Conservation (phyloP, 1,140 invertebrate genomes). For the Plutomurus gul region DNA sequence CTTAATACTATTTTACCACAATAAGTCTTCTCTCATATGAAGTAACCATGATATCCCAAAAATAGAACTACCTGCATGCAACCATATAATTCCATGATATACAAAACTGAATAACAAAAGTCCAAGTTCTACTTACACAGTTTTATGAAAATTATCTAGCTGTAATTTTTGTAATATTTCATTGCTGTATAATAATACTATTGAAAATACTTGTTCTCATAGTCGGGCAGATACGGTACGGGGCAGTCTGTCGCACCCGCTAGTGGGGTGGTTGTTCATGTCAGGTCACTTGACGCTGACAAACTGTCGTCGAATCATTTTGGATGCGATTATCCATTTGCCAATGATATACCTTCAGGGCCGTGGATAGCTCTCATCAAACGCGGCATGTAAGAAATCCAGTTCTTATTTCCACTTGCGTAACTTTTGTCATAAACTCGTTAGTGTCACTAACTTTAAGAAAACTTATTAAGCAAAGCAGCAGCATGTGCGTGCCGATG, state of each 20-base stretch:
- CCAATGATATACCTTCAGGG: constrained; percentile 61
- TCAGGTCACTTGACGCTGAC: constrained; percentile 60
- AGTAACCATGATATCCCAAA: too few species aligned
- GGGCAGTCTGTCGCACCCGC: constrained; percentile 65
- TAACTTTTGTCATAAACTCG: too few species aligned
- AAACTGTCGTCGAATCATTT: constrained; percentile 63
- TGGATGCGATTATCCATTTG: constrained; percentile 67
- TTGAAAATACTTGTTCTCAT: background rate
- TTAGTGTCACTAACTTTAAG: background rate
- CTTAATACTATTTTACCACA: too few species aligned
- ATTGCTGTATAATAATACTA: too few species aligned
- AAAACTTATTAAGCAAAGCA: background rate
- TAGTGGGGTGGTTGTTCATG: constrained; percentile 66
- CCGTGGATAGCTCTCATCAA: constrained; percentile 77
- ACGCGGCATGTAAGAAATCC: constrained; percentile 62
- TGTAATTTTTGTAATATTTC: too few species aligned
- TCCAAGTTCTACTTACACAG: too few species aligned
- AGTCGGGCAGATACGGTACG: constrained; percentile 69
- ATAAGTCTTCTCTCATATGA: too few species aligned
- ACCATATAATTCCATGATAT: constrained; percentile 57
- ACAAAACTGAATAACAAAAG: too few species aligned
- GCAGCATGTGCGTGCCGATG: background rate
- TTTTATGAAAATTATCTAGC: too few species aligned
- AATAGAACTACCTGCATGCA: too few species aligned
- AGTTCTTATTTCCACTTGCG: background rate